These are phyloP conservation scores for Lasioglossum zephyrum DNA, from an alignment of 2,888 invertebrate species.

Conservation along the genomic window DNA sequence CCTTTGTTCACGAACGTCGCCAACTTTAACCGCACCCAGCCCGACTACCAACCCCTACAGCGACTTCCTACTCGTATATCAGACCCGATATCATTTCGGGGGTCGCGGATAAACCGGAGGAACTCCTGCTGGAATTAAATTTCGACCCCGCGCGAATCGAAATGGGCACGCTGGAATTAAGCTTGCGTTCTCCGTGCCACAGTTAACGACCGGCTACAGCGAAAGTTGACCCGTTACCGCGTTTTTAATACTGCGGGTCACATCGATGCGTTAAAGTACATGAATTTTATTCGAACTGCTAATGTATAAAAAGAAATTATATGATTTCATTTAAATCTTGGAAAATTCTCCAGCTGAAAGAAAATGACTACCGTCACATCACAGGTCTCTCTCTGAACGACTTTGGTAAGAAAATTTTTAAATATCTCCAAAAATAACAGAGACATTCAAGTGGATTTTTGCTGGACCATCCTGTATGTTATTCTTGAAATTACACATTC, in stretches of 20 bases:
- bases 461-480: no score
- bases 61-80: neutral
- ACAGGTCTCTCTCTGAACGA: no score
- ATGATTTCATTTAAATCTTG: no score
- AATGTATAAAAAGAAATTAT: no score
- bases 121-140: slow-evolving; percentile 17
- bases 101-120: slow-evolving; percentile 7
- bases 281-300: no score
- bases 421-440: no score
- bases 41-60: neutral
- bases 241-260: neutral
- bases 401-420: no score
- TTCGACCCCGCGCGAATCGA: neutral
- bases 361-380: no score
- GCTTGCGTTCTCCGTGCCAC: neutral
- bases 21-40: neutral
- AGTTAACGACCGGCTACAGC: neutral
- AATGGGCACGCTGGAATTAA: neutral
- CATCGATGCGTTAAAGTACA: no score
- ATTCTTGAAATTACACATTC: no score
- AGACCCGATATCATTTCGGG: neutral
- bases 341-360: no score
- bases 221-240: neutral
- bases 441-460: no score
- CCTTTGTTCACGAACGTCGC: slow-evolving; percentile 19